Evolutionary conservation across 2,797 vertebrate species (phyloP), one percentile per base, ranked within the genome.

Genomic region (Sciurus carolinensis): DNA sequence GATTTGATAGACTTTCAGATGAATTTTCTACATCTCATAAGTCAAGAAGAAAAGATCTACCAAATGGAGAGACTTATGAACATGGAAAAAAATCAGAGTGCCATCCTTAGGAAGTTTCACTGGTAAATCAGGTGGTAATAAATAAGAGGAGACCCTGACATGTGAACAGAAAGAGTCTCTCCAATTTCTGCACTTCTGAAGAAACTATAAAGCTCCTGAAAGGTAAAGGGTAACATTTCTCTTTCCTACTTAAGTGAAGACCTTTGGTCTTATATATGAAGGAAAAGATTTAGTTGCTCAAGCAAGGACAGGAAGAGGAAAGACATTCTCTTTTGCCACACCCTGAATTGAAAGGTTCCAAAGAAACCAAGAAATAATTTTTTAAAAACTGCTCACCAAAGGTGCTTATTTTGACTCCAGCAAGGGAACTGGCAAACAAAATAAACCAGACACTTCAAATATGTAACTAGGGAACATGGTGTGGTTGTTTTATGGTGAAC

Each of bases 341-440:
- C 7, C 26, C 52, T 36, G 26, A 20, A 57, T 80, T 36, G 6
- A 24, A 36, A 26, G 33, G 33, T 20, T 57, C 54, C 2, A 57
- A 36, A 69, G 47, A 85, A 52, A 69, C n/a, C 12, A 69, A 69
- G 22, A 36, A 69, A 67, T 62, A 77, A 52, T 62, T 20, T 62
- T 81, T 44, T 11, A 42, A 50, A 50, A 52, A 22, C 33, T 54
- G 20, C 12, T 69, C n/a, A 85, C 47, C 30, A 26, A 66, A 99
- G 99, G 99, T 99, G 39, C 98, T 99, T 95, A 99, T 99, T 95
- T 99, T 99, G 69, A 87, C 99, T 84, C 99, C 99, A 66, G 99
- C 99, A 15, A 99, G 99, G 98, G 99, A 99, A 97, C 97, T 99
- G 52, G 99, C 99, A 54, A 99, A 99, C 96, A 99, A 99, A 96